These are phyloP conservation scores for Drosophila sp. DNA, from an alignment of 1,140 invertebrate species.

Conservation along the genomic window DNA sequence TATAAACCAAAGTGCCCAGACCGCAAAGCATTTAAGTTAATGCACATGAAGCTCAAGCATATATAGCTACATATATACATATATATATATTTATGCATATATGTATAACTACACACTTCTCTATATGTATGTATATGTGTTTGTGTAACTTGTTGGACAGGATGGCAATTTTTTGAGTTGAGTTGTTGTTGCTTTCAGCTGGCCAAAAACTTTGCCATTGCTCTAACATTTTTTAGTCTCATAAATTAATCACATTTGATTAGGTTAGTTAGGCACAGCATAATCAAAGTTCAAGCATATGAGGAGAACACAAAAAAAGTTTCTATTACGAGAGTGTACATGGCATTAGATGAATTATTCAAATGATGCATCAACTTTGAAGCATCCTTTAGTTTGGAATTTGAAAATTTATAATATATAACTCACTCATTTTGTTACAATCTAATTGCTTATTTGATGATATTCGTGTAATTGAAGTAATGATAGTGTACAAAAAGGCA, in stretches of 20 bases:
- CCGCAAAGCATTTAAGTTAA: conserved; percentile 80
- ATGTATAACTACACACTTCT: conserved; percentile 5
- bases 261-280: conserved; percentile 27
- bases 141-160: conserved; percentile 34
- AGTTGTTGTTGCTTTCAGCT: not conserved
- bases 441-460: no score
- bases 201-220: conserved; percentile 40
- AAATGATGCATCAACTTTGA: no score
- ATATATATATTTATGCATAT: conserved; percentile 7
- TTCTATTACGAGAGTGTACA: not conserved
- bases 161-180: conserved; percentile 31
- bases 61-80: conserved; percentile 26
- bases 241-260: conserved; percentile 11
- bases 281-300: conserved; percentile 1
- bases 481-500: no score
- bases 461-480: no score
- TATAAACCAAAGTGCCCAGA: conserved; percentile 74
- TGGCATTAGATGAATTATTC: no score
- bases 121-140: conserved; percentile 43
- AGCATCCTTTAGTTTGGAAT: no score
- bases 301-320: not conserved
- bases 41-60: conserved; percentile 65
- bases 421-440: no score
- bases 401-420: no score
- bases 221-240: conserved; percentile 39